Conservation (phyloP, 1,140 invertebrate species). For the Leptopilina boulardi region DNA sequence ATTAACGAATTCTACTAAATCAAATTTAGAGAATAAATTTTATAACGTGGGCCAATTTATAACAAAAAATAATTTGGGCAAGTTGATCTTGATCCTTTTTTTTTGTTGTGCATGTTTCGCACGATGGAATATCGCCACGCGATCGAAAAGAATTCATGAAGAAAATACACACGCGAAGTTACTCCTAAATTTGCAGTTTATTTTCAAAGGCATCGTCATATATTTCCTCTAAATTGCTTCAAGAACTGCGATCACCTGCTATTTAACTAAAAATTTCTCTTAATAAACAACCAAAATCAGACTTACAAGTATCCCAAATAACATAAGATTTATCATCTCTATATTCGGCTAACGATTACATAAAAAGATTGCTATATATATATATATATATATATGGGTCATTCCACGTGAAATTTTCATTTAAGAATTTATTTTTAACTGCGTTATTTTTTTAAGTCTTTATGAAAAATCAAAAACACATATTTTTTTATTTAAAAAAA, state of each 20-base stretch:
- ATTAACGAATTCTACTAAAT: too few species aligned
- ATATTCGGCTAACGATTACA: too few species aligned
- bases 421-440: too few species aligned
- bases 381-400: too few species aligned
- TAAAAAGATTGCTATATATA: too few species aligned
- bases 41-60: background rate
- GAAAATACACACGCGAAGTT: background rate
- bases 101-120: slow-evolving; percentile 24
- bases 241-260: background rate
- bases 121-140: slow-evolving; percentile 39
- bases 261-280: background rate
- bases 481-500: too few species aligned
- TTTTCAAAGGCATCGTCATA: background rate
- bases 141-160: background rate
- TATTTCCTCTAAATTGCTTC: slow-evolving; percentile 8
- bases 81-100: background rate
- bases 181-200: slow-evolving; percentile 4
- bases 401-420: too few species aligned
- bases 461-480: too few species aligned
- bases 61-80: background rate
- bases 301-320: background rate
- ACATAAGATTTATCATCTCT: too few species aligned
- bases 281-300: background rate
- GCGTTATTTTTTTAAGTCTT: too few species aligned
- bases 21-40: too few species aligned